These are phyloP conservation scores for Pteromalus puparum DNA, from an alignment of 1,140 invertebrate species.

Conservation along the genomic window DNA sequence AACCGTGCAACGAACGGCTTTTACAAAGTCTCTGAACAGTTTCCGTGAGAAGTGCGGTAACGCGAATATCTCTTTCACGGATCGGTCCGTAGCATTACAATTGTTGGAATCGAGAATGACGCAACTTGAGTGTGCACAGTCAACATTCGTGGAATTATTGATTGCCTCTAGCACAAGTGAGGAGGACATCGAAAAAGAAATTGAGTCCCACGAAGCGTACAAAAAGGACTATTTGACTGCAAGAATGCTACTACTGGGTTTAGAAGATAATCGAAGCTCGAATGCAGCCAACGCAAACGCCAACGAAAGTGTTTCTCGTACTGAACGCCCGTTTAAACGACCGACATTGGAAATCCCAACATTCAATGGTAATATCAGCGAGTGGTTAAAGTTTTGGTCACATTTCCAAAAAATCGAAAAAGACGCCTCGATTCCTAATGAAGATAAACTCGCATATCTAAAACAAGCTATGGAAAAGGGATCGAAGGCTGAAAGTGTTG, in stretches of 20 bases:
- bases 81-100: slow-evolving; percentile 50
- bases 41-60: slow-evolving; percentile 34
- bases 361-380: slow-evolving; percentile 62
- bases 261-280: neutral
- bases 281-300: no score
- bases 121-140: neutral
- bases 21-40: slow-evolving; percentile 39
- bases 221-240: neutral
- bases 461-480: slow-evolving; percentile 50
- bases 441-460: slow-evolving; percentile 63
- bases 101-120: slow-evolving; percentile 8
- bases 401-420: slow-evolving; percentile 66
- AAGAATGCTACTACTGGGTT: neutral
- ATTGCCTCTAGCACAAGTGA: neutral
- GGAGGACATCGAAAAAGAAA: slow-evolving; percentile 6
- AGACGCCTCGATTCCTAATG: slow-evolving; percentile 57
- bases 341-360: slow-evolving; percentile 63
- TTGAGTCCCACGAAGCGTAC: neutral
- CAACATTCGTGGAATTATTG: slow-evolving; percentile 1
- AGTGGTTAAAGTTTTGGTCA: slow-evolving; percentile 67
- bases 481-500: slow-evolving; percentile 53
- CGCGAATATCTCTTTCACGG: neutral
- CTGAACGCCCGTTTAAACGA: slow-evolving; percentile 51
- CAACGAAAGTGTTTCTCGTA: neutral
- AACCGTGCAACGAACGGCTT: slow-evolving; percentile 19